Evolutionary conservation across 1,140 invertebrate genomes (phyloP), one percentile per base, ranked within the genome.

Genomic region (Ceratosolen fusciceps): DNA sequence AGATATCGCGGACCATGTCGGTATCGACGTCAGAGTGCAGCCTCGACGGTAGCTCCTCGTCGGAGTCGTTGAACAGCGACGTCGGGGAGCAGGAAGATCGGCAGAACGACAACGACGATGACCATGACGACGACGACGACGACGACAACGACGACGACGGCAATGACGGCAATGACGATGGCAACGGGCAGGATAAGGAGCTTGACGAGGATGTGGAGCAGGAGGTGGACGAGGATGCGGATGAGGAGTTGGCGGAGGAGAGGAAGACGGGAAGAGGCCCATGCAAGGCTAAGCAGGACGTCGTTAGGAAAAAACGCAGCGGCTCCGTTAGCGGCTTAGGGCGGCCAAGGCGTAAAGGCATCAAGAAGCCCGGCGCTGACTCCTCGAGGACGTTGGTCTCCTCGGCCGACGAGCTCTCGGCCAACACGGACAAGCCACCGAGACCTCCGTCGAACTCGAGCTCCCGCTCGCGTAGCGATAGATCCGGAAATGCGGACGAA

Each of bases 351-450:
- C 84, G 77, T 37, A 85, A 79, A 74, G 81, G 82, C 24, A 86
- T 85, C 74, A 87, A 84, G 39, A 89, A n/a, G n/a, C n/a, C n/a
- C n/a, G n/a, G 87, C 72, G 82, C 80, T 2, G 86, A 84, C 54
- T 91, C 91, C 0, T 74, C 72, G 0, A 58, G n/a, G 10, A 60
- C 72, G 0, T 83, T 91, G 31, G 89, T 90, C 72, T 92, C 92
- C 10, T 93, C 92, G 10, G 90, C 91, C 10, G 92, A 94, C 83
- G 93, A 93, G 82, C 85, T 90, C 26, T 92, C 92, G 8, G 79
- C 91, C 67, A 88, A 90, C 37, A 88, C 84, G 21, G 93, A 94
- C 76, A 91, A 91, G 85, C 92, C 92, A 10, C 90, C 90, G 1
- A 91, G 91, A 84, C 91, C 91, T 43, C 86, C 88, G 8, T 91